These are phyloP conservation scores for Andrena bicolor DNA, from an alignment of 2,888 invertebrate genomes.

Conservation along the genomic window DNA sequence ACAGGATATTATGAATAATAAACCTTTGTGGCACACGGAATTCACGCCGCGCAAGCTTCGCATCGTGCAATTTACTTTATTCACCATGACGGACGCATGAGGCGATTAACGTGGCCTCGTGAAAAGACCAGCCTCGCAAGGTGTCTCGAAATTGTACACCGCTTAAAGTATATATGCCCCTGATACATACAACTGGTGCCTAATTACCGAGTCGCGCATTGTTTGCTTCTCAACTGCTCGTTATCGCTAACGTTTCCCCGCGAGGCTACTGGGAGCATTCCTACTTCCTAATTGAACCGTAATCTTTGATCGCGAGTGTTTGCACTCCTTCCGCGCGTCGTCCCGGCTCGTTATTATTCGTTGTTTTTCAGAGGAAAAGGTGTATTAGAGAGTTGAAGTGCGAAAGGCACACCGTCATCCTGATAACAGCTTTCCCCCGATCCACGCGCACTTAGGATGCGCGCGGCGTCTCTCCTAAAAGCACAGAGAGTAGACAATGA, in stretches of 20 bases:
- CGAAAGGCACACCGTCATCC: neutral
- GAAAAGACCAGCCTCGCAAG: conserved; percentile 34
- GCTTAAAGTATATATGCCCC: conserved; percentile 52
- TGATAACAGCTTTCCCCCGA: neutral
- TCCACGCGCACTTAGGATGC: conserved; percentile 58
- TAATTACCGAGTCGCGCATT: conserved; percentile 71
- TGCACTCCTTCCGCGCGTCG: neutral
- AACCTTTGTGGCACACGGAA: conserved; percentile 17
- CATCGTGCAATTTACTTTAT: conserved; percentile 48
- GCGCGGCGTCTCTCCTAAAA: conserved; percentile 73
- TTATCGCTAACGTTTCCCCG: conserved; percentile 63
- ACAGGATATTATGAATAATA: conserved; percentile 30
- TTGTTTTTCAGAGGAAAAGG: neutral
- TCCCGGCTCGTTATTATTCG: neutral
- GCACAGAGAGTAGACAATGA: conserved; percentile 73
- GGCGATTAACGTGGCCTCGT: conserved; percentile 54
- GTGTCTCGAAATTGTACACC: conserved; percentile 65
- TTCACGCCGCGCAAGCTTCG: conserved; percentile 43
- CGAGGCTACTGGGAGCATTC: conserved; percentile 53
- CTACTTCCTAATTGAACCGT: conserved; percentile 76
- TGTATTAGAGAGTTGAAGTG: neutral
- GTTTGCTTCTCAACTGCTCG: conserved; percentile 66
- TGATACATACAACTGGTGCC: conserved; percentile 65
- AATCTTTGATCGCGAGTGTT: conserved; percentile 66
- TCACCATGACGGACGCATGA: conserved; percentile 54